phyloP scores from a whole-genome alignment of 2,888 invertebrate genomes.

The Clitarchus hookeri region DNA sequence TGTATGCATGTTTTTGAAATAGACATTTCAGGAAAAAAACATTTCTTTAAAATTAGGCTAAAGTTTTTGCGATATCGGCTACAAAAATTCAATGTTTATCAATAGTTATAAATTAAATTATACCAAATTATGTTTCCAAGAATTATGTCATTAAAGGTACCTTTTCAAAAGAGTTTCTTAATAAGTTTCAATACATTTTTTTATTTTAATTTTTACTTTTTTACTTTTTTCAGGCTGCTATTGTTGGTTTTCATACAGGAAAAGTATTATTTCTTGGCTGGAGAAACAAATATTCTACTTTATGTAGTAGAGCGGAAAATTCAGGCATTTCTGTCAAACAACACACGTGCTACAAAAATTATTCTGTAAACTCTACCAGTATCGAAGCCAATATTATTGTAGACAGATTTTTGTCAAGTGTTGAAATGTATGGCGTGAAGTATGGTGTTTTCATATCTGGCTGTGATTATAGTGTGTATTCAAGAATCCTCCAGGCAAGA shows the following conservation, averaged over 20 bases:
- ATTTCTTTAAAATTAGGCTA: too few species aligned
- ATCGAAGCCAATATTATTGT: slow-evolving; percentile 16
- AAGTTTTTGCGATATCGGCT: too few species aligned
- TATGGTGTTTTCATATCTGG: background rate
- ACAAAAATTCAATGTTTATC: too few species aligned
- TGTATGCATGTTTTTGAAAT: too few species aligned
- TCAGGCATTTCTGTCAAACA: background rate
- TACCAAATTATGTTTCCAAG: background rate
- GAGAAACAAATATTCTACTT: slow-evolving; percentile 17
- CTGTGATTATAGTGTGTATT: slow-evolving; percentile 19
- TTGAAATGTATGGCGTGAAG: background rate
- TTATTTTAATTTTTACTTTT: too few species aligned
- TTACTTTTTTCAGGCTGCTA: slow-evolving; percentile 23
- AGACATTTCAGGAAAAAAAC: too few species aligned
- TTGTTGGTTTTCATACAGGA: slow-evolving; percentile 11
- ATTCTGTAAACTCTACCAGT: background rate
- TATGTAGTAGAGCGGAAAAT: slow-evolving; percentile 15
- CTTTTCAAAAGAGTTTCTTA: background rate
- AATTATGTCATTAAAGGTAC: background rate
- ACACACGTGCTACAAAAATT: background rate
- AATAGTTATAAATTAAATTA: too few species aligned
- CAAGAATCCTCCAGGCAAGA: slow-evolving; percentile 12
- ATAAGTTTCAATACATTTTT: background rate
- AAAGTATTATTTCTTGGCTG: background rate
- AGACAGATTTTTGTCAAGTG: background rate